Evolutionary conservation across 2,113 vertebrate genomes (phyloP).

Genomic region (Thymallus thymallus): DNA sequence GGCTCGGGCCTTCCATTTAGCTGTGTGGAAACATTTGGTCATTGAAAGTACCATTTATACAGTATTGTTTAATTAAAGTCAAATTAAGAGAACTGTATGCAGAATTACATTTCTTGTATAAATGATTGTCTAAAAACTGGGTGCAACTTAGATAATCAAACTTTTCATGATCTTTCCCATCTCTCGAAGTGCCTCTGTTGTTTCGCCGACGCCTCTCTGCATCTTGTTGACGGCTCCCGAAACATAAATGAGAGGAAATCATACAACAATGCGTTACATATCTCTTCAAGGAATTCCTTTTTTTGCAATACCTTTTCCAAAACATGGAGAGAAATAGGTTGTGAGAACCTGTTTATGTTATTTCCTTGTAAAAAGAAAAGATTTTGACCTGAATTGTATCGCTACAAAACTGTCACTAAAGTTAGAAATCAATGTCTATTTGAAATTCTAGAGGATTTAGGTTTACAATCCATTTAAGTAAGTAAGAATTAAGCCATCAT

Average conservation of each 20-base stretch:
- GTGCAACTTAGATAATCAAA: slow-evolving; percentile 89
- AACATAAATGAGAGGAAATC: slow-evolving; percentile 56
- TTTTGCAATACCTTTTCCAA: slow-evolving; percentile 13
- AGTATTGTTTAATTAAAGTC: slow-evolving; percentile 97
- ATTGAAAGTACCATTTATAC: slow-evolving; percentile 90
- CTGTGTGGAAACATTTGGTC: slow-evolving; percentile 90
- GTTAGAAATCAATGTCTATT: slow-evolving; percentile 3
- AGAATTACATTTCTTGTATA: slow-evolving; percentile 91
- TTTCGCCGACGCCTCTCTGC: slow-evolving; percentile 47
- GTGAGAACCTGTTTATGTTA: slow-evolving; percentile 9
- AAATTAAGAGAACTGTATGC: slow-evolving; percentile 92
- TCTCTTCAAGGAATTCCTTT: slow-evolving; percentile 21
- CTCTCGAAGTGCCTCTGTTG: slow-evolving; percentile 81
- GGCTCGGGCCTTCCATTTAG: slow-evolving; percentile 84
- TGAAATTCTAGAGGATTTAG: not conserved
- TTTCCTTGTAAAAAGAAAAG: slow-evolving; percentile 9
- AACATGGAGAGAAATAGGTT: not conserved
- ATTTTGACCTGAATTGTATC: not conserved
- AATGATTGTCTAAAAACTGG: slow-evolving; percentile 89
- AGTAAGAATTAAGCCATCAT: no score
- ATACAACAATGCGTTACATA: slow-evolving; percentile 56
- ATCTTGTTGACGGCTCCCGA: slow-evolving; percentile 46
- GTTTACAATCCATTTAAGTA: no score
- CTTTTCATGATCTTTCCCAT: slow-evolving; percentile 89
- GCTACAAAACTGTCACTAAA: not conserved